Base-by-base conservation (phyloP, 2,797 vertebrate genomes). In the Gambusia yucatana region DNA sequence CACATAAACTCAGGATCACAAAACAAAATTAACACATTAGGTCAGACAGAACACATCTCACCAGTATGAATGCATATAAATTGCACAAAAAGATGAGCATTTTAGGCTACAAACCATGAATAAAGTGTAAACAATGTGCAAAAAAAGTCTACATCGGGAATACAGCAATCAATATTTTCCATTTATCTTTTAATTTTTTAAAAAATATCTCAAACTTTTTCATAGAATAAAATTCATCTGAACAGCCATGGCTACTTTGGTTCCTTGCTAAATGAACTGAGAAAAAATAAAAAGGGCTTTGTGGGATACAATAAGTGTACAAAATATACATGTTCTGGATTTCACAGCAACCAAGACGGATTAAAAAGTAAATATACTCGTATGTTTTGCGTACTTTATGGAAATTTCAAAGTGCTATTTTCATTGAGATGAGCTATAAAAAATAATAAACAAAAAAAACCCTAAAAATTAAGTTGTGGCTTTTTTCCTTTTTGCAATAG, bases 111-210 rank as follows among this genome's bases (percentile, higher is more conserved):
- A 86, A 79, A 86, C 76, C 82, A 86, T 91, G 77, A 91, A 88
- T 89, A 84, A 88, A 85, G 72, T 86, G 86, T 88, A 79, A 90
- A 88, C 81, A 90, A 85, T 94, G 91, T 94, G 89, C 91, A 93
- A 92, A 92, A 86, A 88, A 90, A 69, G 76, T 89, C 75, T 88
- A 90, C 75, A 86, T 88, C 81, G 73, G 76, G 84, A 88, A 82
- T 72, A 59, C 17, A 83, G 81, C 73, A 82, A 77, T 90, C 81
- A 81, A 87, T 83, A 77, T 84, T 77, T 43, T 25, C 48, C 84
- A 78, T 87, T 82, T 71, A 33, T 84, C 48, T 86, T 52, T 25
- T 86, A 17, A 83, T 88, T 17, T 89, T 81, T 20, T 52, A 10
- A 86, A 92, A 92, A 92, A 92, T 91, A 91, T 82, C 77, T 88